Conservation (phyloP, 2,797 vertebrate species). For the Chiropotes sagulatus region DNA sequence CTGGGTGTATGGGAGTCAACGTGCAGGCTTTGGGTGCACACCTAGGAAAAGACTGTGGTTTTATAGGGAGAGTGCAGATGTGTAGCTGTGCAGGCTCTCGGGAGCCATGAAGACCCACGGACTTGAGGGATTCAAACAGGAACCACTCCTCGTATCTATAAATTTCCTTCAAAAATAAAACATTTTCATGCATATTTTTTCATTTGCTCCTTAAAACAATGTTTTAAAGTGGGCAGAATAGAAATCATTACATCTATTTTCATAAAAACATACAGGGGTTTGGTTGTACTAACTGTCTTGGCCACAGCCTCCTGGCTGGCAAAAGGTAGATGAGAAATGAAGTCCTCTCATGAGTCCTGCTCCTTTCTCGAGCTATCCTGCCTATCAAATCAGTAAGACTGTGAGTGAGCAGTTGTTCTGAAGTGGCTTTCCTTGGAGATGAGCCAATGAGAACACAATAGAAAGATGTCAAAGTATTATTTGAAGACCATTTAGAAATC, state of each 20-base stretch:
- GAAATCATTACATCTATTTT: background rate
- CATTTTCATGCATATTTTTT: background rate
- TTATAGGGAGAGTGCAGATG: background rate
- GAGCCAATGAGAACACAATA: background rate
- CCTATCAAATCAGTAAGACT: background rate
- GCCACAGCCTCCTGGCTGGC: background rate
- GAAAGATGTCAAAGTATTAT: background rate
- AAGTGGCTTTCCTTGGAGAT: background rate
- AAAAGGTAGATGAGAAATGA: background rate
- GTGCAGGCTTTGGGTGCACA: background rate
- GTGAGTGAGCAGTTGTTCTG: background rate
- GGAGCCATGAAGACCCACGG: background rate
- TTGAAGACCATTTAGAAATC: background rate
- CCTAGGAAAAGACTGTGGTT: background rate
- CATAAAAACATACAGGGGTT: background rate
- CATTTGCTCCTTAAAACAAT: background rate
- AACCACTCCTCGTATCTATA: background rate
- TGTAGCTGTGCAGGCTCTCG: background rate
- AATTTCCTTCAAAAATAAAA: constrained; percentile 35
- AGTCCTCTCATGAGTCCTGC: background rate
- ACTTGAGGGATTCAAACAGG: background rate
- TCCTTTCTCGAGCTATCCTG: background rate
- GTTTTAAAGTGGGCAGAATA: background rate
- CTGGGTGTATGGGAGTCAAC: background rate
- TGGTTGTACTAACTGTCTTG: background rate